Evolutionary conservation across 2,113 vertebrate genomes (phyloP).

Genomic region (Heptranchias perlo): DNA sequence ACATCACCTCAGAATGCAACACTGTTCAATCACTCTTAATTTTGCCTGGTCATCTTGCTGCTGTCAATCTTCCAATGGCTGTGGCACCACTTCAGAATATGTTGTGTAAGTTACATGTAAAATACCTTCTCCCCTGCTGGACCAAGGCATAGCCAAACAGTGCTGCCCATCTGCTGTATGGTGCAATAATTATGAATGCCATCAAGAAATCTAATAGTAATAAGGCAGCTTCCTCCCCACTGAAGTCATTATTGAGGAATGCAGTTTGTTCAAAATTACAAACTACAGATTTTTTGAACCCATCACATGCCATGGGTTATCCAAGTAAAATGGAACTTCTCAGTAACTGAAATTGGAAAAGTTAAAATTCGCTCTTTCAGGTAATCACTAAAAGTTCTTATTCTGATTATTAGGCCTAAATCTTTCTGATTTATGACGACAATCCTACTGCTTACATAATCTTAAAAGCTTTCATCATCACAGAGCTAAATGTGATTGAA

Average conservation of each 20-base stretch:
- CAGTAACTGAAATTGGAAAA: neutral
- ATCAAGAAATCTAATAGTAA: neutral
- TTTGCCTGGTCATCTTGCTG: neutral
- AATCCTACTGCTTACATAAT: neutral
- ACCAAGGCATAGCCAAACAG: neutral
- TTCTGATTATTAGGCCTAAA: neutral
- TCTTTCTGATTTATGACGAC: neutral
- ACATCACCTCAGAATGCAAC: neutral
- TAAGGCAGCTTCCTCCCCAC: neutral
- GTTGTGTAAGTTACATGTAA: neutral
- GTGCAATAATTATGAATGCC: slow-evolving; percentile 7
- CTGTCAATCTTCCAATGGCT: neutral
- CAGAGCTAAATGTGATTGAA: neutral
- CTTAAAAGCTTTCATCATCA: neutral
- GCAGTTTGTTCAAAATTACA: slow-evolving; percentile 13
- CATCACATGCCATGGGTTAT: neutral
- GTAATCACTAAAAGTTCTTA: neutral
- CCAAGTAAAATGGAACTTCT: neutral
- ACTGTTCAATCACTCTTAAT: neutral
- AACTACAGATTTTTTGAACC: neutral
- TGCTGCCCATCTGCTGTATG: neutral
- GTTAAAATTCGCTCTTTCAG: neutral
- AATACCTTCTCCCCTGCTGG: neutral
- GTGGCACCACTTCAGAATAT: neutral
- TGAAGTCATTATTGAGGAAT: slow-evolving; percentile 5